Conservation (phyloP, 2,888 invertebrate species). For the Pyrochroa serraticornis region DNA sequence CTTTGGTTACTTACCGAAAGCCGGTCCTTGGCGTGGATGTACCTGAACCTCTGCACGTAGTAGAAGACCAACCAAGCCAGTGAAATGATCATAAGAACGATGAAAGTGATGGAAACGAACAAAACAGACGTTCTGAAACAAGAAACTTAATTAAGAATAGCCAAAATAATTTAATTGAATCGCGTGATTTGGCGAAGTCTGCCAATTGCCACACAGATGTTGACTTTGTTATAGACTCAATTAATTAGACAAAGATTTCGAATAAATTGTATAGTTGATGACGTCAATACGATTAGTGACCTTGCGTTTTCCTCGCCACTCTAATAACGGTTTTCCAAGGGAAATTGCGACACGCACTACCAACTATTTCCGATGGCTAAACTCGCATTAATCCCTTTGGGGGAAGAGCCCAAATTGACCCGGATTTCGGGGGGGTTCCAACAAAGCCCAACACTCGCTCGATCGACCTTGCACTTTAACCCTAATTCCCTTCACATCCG, state of each 20-base stretch:
- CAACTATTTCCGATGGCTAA: too few relatives aligned
- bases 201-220: not conserved
- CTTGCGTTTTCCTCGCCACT: too few relatives aligned
- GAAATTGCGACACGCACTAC: too few relatives aligned
- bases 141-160: not conserved
- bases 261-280: too few relatives aligned
- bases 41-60: constrained; percentile 92
- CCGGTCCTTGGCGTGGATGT: constrained; percentile 93
- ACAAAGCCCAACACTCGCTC: too few relatives aligned
- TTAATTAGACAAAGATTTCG: not conserved
- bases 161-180: too few relatives aligned
- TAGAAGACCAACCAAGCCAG: constrained; percentile 95
- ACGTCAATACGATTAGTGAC: too few relatives aligned
- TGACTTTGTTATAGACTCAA: not conserved
- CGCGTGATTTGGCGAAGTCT: too few relatives aligned
- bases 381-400: not conserved
- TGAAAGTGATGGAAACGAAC: constrained; percentile 94
- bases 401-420: not conserved
- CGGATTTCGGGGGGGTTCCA: too few relatives aligned
- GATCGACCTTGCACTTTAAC: too few relatives aligned
- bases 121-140: constrained; percentile 84
- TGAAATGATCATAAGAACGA: constrained; percentile 93
- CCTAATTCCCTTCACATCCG: too few relatives aligned
- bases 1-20: constrained; percentile 73
- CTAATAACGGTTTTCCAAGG: too few relatives aligned